Base-by-base conservation (phyloP, 2,888 invertebrate species). In the Eupithecia subumbrata region DNA sequence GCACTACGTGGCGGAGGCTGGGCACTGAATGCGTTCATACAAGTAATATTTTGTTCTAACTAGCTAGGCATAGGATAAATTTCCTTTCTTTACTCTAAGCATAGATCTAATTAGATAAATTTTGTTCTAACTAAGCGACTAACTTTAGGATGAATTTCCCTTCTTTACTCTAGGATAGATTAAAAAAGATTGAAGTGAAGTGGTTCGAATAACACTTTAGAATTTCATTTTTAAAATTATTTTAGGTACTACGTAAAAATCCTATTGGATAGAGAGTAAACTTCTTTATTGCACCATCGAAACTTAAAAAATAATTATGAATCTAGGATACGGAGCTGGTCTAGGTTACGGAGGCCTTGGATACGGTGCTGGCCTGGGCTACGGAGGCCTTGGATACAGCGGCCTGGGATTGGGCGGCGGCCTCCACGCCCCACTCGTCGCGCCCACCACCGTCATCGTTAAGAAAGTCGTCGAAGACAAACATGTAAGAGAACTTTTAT, bases 391-490 rank as follows among this genome's bases (percentile, higher is more conserved):
- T 5, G 40, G 66, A n/a, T 66, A 66, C 37, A 66, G 66, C 66
- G 66, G 66, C 30, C 66, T 66, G 2, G 66, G 66, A 4, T 18
- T 34, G 16, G 63, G 63, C 12, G 7, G 34, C 64, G 66, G 66
- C 18, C 18, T 67, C 2, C 66, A 67, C 12, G 34, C 37, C n/a
- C 66, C 66, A n/a, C 66, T 67, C 37, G 37, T 67, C 40, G n/a
- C 66, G 2, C 66, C 66, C n/a, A 67, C 66, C 37, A 67, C 66
- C n/a, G 40, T 67, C 4, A 37, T 67, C 14, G 12, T 67, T 11
- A 67, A 67, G 66, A 67, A 67, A 22, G 37, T 67, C 18, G 40
- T 40, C n/a, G 66, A 60, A 12, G 60, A 37, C 37, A 67, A 67
- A n/a, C 11, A 67, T 67, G 66, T 67, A 37, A 67, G 66, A 5